Percentiles rank a stretch among this genome's conserved stretches.
These are phyloP conservation scores for Umimayanthus kanabou DNA, from an alignment of 92 coral and sea anemone species.

Conservation along the genomic window DNA sequence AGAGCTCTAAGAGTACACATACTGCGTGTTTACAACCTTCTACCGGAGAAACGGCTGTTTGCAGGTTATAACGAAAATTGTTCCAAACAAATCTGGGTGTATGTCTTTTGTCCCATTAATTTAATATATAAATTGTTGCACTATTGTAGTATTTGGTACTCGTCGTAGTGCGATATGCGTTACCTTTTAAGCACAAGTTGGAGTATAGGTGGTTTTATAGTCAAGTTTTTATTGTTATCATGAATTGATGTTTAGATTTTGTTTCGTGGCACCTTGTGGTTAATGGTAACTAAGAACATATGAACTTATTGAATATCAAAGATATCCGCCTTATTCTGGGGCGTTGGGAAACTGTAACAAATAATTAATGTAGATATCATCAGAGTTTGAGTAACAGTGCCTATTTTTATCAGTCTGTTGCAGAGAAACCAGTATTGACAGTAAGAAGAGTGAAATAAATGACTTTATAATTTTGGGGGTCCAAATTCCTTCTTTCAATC, in stretches of 20 bases:
- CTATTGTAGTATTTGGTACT: neutral
- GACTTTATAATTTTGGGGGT: neutral
- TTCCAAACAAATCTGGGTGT: neutral
- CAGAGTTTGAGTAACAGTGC: conserved; percentile 21
- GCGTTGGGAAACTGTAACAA: neutral
- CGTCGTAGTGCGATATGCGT: neutral
- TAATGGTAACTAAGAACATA: neutral
- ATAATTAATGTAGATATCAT: neutral
- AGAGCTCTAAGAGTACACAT: neutral
- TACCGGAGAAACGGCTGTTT: no score
- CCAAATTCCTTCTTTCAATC: neutral
- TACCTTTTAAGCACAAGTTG: neutral
- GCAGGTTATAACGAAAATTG: no score
- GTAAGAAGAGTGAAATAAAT: conserved; percentile 1
- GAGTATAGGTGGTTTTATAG: neutral
- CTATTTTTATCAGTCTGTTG: conserved; percentile 33
- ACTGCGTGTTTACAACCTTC: neutral
- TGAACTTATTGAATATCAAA: conserved; percentile 4
- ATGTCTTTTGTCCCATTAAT: neutral
- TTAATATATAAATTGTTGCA: neutral
- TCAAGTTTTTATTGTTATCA: no score
- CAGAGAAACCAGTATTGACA: neutral
- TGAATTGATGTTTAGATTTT: neutral
- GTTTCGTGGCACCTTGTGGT: neutral
- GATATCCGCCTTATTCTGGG: neutral